These are phyloP conservation scores for Chaetodon trifascialis DNA, from an alignment of 2,113 vertebrate species.

Conservation along the genomic window DNA sequence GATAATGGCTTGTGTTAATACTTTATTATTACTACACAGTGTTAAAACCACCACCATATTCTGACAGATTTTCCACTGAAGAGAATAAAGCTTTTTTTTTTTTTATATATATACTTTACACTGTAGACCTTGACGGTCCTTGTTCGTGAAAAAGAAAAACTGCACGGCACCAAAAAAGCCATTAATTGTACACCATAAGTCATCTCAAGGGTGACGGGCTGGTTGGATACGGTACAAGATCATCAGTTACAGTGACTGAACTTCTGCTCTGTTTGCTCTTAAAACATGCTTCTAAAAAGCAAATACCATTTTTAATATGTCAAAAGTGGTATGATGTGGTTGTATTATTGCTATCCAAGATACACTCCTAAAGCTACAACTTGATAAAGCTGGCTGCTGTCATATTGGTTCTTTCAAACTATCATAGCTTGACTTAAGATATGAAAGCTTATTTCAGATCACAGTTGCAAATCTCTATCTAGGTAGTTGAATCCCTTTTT, in stretches of 20 bases:
- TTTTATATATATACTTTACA: background rate
- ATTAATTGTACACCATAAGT: conserved; percentile 38
- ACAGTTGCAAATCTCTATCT: background rate
- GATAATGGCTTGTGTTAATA: background rate
- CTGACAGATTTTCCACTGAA: conserved; percentile 1
- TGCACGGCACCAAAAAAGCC: conserved; percentile 15
- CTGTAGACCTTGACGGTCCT: conserved; percentile 32
- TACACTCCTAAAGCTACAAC: background rate
- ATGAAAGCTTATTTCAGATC: background rate
- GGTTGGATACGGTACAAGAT: conserved; percentile 5
- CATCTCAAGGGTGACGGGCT: conserved; percentile 19
- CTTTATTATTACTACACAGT: background rate
- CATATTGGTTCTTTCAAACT: background rate
- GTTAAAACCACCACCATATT: background rate
- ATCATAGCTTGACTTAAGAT: background rate
- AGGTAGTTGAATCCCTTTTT: background rate
- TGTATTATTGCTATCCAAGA: background rate
- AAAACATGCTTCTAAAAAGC: background rate
- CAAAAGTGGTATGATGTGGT: background rate
- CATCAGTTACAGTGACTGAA: conserved; percentile 30
- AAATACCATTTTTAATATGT: background rate
- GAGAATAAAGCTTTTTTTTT: background rate
- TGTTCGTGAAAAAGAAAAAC: conserved; percentile 41
- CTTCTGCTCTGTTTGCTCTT: conserved; percentile 4
- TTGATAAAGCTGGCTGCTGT: background rate